Conservation (phyloP, 2,113 vertebrate genomes). For the Cochlearius cochlearius region DNA sequence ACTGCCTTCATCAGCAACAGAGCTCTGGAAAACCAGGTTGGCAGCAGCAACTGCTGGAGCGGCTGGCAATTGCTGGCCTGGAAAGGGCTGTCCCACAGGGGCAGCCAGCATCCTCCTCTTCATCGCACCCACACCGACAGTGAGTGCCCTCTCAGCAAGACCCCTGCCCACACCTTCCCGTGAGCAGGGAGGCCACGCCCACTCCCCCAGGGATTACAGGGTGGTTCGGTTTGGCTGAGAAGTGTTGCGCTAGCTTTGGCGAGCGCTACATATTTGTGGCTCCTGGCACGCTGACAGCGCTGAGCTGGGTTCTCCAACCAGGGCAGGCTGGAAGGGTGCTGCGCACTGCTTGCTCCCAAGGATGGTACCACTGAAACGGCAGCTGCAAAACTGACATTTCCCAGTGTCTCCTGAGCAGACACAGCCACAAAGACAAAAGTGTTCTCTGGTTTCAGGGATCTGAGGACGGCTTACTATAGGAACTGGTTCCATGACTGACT, state of each 20-base stretch:
- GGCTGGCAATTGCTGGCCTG: background rate
- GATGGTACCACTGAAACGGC: background rate
- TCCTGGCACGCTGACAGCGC: fast-evolving
- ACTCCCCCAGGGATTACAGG: fast-evolving
- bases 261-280: background rate
- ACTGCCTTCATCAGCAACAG: background rate
- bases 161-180: fast-evolving
- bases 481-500: background rate
- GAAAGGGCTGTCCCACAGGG: background rate
- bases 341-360: background rate
- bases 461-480: background rate
- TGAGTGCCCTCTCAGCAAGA: background rate
- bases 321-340: background rate
- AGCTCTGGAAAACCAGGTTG: background rate
- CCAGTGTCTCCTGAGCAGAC: background rate
- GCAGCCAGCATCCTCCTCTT: background rate
- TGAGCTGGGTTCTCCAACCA: background rate
- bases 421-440: background rate
- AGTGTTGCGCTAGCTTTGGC: background rate
- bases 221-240: background rate
- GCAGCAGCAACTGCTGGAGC: background rate
- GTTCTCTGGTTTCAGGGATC: background rate
- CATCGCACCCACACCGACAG: background rate
- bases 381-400: background rate
- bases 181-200: background rate